Evolutionary conservation across 2,797 vertebrate genomes (phyloP).

Genomic region (Anomalospiza imberbis): DNA sequence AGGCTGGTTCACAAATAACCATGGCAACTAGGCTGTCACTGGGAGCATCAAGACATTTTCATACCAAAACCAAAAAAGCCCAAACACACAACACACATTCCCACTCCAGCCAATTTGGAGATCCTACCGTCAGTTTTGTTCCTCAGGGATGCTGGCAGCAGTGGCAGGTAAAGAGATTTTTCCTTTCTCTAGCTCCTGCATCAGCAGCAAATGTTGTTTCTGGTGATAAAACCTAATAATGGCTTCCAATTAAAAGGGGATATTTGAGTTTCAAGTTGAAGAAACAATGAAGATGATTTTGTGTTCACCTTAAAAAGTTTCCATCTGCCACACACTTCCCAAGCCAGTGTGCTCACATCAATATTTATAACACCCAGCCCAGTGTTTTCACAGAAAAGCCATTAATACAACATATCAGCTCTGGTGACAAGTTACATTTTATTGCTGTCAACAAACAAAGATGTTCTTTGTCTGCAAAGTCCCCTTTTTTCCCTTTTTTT

Average conservation of each 20-base stretch:
- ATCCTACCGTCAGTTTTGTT: background rate
- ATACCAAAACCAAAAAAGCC: background rate
- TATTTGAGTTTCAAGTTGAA: background rate
- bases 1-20: background rate
- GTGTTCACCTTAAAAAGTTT: background rate
- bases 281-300: background rate
- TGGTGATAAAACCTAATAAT: background rate
- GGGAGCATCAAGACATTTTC: background rate
- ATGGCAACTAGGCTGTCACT: background rate
- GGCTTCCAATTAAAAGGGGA: background rate
- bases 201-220: background rate
- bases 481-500: background rate
- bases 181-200: background rate
- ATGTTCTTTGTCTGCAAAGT: slow-evolving; percentile 36
- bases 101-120: background rate
- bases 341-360: slow-evolving; percentile 39
- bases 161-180: background rate
- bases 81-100: background rate
- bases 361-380: slow-evolving; percentile 44
- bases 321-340: background rate
- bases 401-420: slow-evolving; percentile 62
- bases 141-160: background rate
- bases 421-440: slow-evolving; percentile 68
- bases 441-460: slow-evolving; percentile 68
- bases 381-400: slow-evolving; percentile 15